Base-by-base conservation (phyloP, 2,888 invertebrate genomes). In the Diachrysia chrysitis region DNA sequence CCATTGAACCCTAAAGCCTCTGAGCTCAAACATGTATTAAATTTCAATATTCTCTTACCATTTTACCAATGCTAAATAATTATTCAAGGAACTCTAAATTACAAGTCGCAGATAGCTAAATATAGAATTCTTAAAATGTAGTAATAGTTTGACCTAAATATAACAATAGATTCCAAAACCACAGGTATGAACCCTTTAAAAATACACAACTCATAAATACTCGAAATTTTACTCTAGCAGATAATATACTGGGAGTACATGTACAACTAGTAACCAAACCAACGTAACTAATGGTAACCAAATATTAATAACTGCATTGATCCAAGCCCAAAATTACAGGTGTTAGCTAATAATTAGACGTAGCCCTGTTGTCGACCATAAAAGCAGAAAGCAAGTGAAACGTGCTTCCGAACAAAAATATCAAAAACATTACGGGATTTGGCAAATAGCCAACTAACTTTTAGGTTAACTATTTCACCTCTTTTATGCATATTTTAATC, bases 371-470 rank as follows among this genome's bases (percentile, higher is more conserved):
- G 73, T 92, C 85, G 82, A 85, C 92, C 91, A 85, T 92, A 92
- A 88, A 93, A 90, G 92, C 91, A 88, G 87, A 92, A 91, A 90
- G 86, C 87, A 87, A 79, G 83, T 83, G 88, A 90, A 92, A 89
- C 87, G 91, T 90, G 89, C 89, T 90, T 87, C 82, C 55, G 93
- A 90, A 93, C 92, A 88, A 87, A 94, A 94, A 95, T 95, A 95
- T 90, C 92, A 89, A 91, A 94, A 94, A 94, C 91, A 93, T 87
- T 88, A 86, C 79, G 73, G 80, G 82, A 83, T 82, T 89, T 94
- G 94, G 95, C 90, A 68, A 53, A 66, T 48, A 71, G 91, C 95
- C 94, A 94, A 89, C 59, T 76, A 76, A 83, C 80, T 89, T 90
- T 86, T 87, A 92, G 92, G 93, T 93, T 94, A 92, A 84, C 81